These are phyloP conservation scores for Eupithecia exiguata DNA, from an alignment of 2,888 invertebrate genomes.

Conservation along the genomic window DNA sequence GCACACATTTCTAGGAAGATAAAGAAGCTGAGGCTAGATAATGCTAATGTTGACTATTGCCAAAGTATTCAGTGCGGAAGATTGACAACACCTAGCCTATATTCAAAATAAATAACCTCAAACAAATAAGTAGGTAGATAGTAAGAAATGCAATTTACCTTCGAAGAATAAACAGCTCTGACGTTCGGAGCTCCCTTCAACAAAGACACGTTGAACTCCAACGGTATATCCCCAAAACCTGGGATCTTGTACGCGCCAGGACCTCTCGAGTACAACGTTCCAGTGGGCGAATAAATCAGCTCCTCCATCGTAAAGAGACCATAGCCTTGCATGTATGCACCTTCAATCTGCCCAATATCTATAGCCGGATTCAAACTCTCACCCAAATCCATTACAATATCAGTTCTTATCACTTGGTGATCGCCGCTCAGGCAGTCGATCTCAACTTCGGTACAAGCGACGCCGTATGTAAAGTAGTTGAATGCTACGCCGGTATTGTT, in stretches of 20 bases:
- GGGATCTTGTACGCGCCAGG: conserved; percentile 98
- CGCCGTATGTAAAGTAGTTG: conserved; percentile 94
- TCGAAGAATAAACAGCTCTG: conserved; percentile 96
- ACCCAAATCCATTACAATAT: conserved; percentile 98
- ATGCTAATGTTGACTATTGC: too few species aligned
- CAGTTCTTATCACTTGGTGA: conserved; percentile 93
- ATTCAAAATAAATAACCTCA: not conserved
- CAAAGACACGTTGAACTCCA: conserved; percentile 95
- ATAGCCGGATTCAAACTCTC: conserved; percentile 98
- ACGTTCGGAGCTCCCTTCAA: conserved; percentile 96
- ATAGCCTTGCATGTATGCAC: conserved; percentile 97
- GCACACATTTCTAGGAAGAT: too few species aligned
- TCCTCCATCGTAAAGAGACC: conserved; percentile 96
- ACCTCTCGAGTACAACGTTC: conserved; percentile 91
- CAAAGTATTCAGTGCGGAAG: not conserved
- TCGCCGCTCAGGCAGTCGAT: conserved; percentile 97
- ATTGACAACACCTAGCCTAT: not conserved
- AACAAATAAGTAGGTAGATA: not conserved
- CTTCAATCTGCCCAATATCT: conserved; percentile 98
- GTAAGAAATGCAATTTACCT: conserved; percentile 83
- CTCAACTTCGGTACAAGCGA: conserved; percentile 94
- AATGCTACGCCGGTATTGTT: conserved; percentile 89
- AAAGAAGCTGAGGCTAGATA: too few species aligned
- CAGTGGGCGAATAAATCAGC: conserved; percentile 92
- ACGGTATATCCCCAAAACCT: conserved; percentile 95